These are phyloP conservation scores for Catocala fraxini DNA, from an alignment of 2,888 invertebrate species.

Conservation along the genomic window DNA sequence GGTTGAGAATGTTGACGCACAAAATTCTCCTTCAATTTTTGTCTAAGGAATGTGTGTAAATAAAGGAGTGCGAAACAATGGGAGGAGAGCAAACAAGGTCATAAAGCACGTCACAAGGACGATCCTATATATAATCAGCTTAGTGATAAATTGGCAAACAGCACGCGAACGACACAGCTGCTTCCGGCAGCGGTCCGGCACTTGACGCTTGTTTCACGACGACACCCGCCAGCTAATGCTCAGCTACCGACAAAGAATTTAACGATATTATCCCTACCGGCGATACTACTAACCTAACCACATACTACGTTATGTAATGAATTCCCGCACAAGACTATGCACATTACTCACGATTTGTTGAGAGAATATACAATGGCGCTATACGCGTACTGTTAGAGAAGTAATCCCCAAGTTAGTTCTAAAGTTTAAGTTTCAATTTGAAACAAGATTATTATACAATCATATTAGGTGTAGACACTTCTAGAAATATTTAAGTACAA, in stretches of 20 bases:
- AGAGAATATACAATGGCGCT: constrained; percentile 33
- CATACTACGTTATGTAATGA: constrained; percentile 20
- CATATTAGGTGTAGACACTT: constrained; percentile 41
- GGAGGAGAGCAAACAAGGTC: constrained; percentile 80
- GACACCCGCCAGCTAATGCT: constrained; percentile 37
- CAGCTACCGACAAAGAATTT: constrained; percentile 32
- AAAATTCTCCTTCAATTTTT: constrained; percentile 50
- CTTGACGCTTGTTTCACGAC: constrained; percentile 41
- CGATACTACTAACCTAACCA: constrained; percentile 12
- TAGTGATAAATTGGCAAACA: constrained; percentile 87
- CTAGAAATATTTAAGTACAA: constrained; percentile 19
- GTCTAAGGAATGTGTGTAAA: constrained; percentile 74
- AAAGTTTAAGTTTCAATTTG: constrained; percentile 50
- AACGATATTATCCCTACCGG: constrained; percentile 32
- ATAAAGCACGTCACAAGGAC: constrained; percentile 83
- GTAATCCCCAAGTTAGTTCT: constrained; percentile 43
- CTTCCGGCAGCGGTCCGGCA: constrained; percentile 65
- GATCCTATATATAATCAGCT: constrained; percentile 87
- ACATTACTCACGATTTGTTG: constrained; percentile 30
- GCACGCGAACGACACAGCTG: constrained; percentile 86
- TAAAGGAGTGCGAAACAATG: constrained; percentile 77
- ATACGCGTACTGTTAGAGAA: constrained; percentile 33
- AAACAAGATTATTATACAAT: constrained; percentile 49
- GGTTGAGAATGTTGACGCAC: constrained; percentile 48
- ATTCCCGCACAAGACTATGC: constrained; percentile 23